These are phyloP conservation scores for Nymphicus hollandicus DNA, from an alignment of 2,113 vertebrate genomes.

Conservation along the genomic window DNA sequence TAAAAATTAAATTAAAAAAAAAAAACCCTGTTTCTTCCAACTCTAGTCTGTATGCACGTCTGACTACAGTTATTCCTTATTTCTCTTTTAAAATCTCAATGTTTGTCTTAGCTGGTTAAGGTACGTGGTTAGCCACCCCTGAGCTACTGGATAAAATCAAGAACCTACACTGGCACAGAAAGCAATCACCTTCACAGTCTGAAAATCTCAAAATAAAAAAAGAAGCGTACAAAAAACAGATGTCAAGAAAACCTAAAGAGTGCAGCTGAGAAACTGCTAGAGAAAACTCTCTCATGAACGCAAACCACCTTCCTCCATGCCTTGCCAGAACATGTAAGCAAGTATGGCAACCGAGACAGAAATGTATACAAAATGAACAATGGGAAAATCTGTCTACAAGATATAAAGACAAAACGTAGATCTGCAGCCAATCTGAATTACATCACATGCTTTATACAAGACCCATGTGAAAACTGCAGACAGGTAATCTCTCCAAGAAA, in stretches of 20 bases:
- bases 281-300: not conserved
- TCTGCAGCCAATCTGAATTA: constrained; percentile 31
- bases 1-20: not conserved
- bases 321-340: constrained; percentile 22
- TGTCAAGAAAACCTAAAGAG: not conserved
- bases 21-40: not conserved
- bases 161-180: not conserved
- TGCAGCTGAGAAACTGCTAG: not conserved
- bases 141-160: not conserved
- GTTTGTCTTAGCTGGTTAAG: not conserved
- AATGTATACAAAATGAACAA: constrained; percentile 22
- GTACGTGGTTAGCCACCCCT: not conserved
- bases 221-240: not conserved
- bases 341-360: constrained; percentile 51
- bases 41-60: not conserved
- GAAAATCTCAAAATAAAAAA: not conserved
- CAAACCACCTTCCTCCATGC: constrained; percentile 32
- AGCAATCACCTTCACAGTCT: not conserved
- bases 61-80: not conserved
- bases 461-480: constrained; percentile 53
- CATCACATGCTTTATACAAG: constrained; percentile 31
- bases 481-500: constrained; percentile 60
- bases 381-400: constrained; percentile 21
- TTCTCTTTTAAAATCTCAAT: not conserved
- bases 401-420: not conserved